Evolutionary conservation across 1,140 invertebrate species (phyloP).

Genomic region (Fopius arisanus): DNA sequence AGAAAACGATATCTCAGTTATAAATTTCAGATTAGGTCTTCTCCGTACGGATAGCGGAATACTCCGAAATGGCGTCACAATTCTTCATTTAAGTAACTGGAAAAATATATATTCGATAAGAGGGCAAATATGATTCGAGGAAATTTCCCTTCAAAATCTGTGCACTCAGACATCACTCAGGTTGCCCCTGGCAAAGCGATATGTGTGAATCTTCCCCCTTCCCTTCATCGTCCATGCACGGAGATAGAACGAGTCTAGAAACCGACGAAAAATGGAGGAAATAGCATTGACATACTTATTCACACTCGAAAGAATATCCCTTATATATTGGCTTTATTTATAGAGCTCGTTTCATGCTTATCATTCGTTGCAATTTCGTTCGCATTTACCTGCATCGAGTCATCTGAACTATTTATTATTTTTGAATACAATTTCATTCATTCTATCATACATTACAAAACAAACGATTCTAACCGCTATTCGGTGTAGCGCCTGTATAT

Average conservation of each 20-base stretch:
- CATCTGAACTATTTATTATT: constrained; percentile 13
- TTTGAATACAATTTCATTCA: background rate
- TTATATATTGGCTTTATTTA: constrained; percentile 62
- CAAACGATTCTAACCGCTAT: background rate
- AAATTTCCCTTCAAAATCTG: background rate
- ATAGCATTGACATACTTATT: constrained; percentile 42
- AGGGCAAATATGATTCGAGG: background rate
- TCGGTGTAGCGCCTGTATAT: too few species aligned
- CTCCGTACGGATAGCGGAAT: too few species aligned
- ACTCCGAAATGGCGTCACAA: too few species aligned
- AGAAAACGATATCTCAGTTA: too few species aligned
- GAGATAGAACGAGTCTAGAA: background rate
- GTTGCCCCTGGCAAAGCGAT: background rate
- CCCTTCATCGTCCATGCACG: too few species aligned
- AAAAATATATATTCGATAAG: background rate
- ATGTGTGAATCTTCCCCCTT: background rate
- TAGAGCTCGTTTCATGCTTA: constrained; percentile 58
- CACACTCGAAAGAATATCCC: constrained; percentile 48
- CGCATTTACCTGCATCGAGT: background rate
- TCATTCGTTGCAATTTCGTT: constrained; percentile 32
- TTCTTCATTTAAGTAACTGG: background rate
- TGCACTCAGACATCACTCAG: background rate
- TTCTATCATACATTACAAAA: background rate
- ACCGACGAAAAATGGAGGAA: constrained; percentile 36
- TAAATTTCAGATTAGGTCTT: too few species aligned